Conservation (phyloP, 2,113 vertebrate genomes). For the Brevimyrus niger region DNA sequence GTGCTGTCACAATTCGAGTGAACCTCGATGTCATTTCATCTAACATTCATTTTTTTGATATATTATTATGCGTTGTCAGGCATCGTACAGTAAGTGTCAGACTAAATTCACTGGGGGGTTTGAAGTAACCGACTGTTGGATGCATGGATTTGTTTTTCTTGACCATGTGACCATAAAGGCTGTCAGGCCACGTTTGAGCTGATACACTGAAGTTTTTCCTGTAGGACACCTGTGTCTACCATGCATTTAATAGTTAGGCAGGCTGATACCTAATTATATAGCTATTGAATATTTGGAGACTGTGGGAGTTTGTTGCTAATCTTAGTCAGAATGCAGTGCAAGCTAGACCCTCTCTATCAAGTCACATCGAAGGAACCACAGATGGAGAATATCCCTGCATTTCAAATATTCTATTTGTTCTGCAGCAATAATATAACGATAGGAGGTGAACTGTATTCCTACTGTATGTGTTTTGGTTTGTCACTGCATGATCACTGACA, state of each 20-base stretch:
- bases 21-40: not conserved
- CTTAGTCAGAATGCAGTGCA: not conserved
- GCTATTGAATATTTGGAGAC: not conserved
- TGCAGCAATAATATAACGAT: not conserved
- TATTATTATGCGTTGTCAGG: not conserved
- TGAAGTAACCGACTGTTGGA: not conserved
- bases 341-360: not conserved
- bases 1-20: not conserved
- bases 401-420: not conserved
- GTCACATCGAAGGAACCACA: not conserved
- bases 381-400: not conserved
- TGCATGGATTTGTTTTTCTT: not conserved
- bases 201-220: not conserved
- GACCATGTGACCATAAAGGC: not conserved
- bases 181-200: not conserved
- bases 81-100: not conserved
- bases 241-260: not conserved
- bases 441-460: not conserved
- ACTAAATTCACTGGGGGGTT: not conserved
- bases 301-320: not conserved
- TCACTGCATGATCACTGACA: not conserved
- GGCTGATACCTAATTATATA: not conserved
- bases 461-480: not conserved
- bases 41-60: not conserved
- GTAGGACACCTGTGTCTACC: not conserved